These are phyloP conservation scores for Coluber constrictor DNA, from an alignment of 2,797 vertebrate species.

Conservation along the genomic window DNA sequence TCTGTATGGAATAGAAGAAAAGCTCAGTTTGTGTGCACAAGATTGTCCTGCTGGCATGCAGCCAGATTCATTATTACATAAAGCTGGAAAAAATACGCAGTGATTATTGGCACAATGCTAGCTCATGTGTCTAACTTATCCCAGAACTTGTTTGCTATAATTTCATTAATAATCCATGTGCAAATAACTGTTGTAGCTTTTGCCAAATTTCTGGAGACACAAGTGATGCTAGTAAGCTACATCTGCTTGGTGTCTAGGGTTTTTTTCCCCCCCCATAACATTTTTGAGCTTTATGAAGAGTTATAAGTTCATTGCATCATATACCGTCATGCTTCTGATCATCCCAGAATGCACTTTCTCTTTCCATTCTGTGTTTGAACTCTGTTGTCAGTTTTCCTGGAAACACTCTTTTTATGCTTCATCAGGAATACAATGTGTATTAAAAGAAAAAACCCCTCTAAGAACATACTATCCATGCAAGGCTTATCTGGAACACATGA, in stretches of 20 bases:
- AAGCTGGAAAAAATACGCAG: constrained; percentile 8
- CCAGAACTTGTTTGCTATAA: constrained; percentile 11
- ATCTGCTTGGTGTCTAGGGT: constrained; percentile 3
- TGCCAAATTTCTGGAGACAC: constrained; percentile 7
- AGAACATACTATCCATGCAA: not conserved
- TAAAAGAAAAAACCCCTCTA: not conserved
- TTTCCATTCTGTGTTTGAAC: not conserved
- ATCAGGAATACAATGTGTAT: not conserved
- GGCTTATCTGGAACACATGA: not conserved
- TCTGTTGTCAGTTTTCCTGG: constrained; percentile 2
- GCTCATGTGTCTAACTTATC: not conserved
- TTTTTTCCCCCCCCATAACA: not conserved
- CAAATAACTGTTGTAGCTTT: not conserved
- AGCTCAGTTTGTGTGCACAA: not conserved
- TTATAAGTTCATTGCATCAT: constrained; percentile 1
- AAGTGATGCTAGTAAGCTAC: constrained; percentile 16
- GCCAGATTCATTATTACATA: not conserved
- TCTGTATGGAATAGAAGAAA: not conserved
- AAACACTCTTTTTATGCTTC: not conserved
- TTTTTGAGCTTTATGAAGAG: not conserved
- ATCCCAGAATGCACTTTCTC: not conserved
- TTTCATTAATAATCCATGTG: constrained; percentile 21
- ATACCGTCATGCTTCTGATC: not conserved
- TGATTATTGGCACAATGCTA: not conserved
- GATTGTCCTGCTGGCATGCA: not conserved